Base-by-base conservation (phyloP, 2,888 invertebrate genomes). In the Lycaena phlaeas region DNA sequence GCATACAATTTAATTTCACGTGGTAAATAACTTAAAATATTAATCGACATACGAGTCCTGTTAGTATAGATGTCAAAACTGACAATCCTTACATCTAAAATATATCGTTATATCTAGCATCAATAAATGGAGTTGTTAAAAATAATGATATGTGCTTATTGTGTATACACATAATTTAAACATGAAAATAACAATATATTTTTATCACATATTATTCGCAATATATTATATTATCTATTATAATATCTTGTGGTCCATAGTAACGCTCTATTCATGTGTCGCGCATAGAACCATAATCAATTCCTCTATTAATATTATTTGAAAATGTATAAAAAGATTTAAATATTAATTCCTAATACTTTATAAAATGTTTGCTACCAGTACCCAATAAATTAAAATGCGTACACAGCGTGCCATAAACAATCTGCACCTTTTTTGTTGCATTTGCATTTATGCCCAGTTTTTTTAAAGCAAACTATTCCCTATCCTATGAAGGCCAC, bases 171-270 rank as follows among this genome's bases (percentile, higher is more conserved):
- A 66, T 69, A 70, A 68, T 69, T 69, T 65, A 56, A 73, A 71
- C 68, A 69, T 75, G 66, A 70, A 77, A 70, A 68, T 73, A 77
- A 77, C 70, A 70, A 67, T 62, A 57, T 64, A 58, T 67, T 68
- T 64, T 72, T 79, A 82, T 81, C 78, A 81, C 78, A 76, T 79
- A 79, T 74, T 79, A 76, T 76, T 81, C 73, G 72, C 79, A 74
- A 69, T 22, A 45, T 46, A 46, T 50, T 62, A 59, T n/a, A n/a
- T n/a, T n/a, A 68, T 65, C 57, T 59, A 58, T 55, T 63, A 64
- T 68, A 73, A 72, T 76, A 77, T 74, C 71, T 64, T 69, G 64
- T 82, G 75, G 75, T 75, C 75, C 73, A 68, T 71, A 61, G 54
- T 64, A 61, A 61, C 61, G 58, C 62, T 67, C 64, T 57, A 60